Evolutionary conservation across 92 coral and sea anemone species (phyloP), one percentile per base, ranked within the genome.

Genomic region (Porites rus): DNA sequence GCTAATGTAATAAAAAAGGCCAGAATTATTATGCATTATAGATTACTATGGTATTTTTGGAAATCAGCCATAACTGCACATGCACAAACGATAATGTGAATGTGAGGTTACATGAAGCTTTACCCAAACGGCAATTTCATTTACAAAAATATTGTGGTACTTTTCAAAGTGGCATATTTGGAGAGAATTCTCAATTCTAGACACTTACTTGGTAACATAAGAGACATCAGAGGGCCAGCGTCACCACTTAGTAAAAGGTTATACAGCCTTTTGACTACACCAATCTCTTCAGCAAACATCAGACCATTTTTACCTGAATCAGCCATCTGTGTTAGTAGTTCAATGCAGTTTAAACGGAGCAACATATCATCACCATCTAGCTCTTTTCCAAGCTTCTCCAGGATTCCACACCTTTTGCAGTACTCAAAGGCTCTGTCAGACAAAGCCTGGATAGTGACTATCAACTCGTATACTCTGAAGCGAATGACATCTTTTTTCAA

Each of bases 291-390:
- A 4, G 94, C 92, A 81, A 88, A 93, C 20, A 70, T 86, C 77
- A 92, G 83, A 21, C 98, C 99, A 79, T 83, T 80, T 79, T 79
- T 86, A 52, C 94, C 96, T 18, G 91, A 81, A 65, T 87, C 87
- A n/a, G 95, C 92, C 50, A 97, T 31, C 69, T 91, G 90, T 16
- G 98, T 90, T 53, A 97, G 79, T 14, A 97, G 90, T 93, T 97
- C 99, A 50, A 95, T 66, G 61, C 98, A 95, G 72, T 95, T 97
- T 94, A 95, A 88, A 1, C 93, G 98, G 46, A 95, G 87, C 60
- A 97, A 88, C 52, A 95, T 69, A 81, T 97, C 99, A 67, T 92
- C 96, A 14, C 96, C 93, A 65, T 95, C 93, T 24, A 97, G 91
- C 88, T 97, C 98, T 54, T 82, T 72, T 74, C 91, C 83, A 64